Conservation (phyloP, 2,888 invertebrate genomes). For the Listrodromus nycthemerus region DNA sequence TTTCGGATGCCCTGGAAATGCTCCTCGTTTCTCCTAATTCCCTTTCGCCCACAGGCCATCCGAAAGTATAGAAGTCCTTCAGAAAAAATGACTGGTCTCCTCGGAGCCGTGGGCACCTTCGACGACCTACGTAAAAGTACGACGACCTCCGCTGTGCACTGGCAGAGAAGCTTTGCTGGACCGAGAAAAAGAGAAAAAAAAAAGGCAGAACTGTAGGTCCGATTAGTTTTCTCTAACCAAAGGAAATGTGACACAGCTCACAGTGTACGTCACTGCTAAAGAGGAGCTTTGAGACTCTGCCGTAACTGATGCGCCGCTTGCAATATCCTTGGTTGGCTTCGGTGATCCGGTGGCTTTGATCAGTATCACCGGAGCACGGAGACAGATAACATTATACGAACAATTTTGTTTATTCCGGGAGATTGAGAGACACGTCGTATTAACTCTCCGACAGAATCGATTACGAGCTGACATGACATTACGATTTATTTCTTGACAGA, state of each 20-base stretch:
- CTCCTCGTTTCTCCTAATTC: constrained; percentile 41
- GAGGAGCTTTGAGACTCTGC: constrained; percentile 43
- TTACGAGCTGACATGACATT: constrained; percentile 5
- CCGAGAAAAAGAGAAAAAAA: background rate
- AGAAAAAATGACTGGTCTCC: constrained; percentile 29
- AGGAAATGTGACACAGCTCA: constrained; percentile 51
- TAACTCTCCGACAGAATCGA: constrained; percentile 6
- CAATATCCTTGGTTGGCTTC: constrained; percentile 57
- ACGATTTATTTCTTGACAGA: constrained; percentile 20
- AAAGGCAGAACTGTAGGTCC: constrained; percentile 17
- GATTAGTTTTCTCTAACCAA: constrained; percentile 42
- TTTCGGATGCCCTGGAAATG: constrained; percentile 34
- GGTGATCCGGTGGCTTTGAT: constrained; percentile 31
- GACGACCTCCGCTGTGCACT: constrained; percentile 7
- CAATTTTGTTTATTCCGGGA: background rate
- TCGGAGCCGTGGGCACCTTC: constrained; percentile 42
- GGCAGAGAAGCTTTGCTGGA: constrained; percentile 19
- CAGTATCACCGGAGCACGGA: background rate
- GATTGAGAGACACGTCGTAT: background rate
- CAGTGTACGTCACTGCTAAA: constrained; percentile 41
- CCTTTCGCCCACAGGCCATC: background rate
- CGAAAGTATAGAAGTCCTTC: background rate
- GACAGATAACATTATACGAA: background rate
- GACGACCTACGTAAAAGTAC: constrained; percentile 41
- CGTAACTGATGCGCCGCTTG: constrained; percentile 30